Evolutionary conservation across 1,140 invertebrate species (phyloP).

Genomic region (Pentalonia nigronervosa): DNA sequence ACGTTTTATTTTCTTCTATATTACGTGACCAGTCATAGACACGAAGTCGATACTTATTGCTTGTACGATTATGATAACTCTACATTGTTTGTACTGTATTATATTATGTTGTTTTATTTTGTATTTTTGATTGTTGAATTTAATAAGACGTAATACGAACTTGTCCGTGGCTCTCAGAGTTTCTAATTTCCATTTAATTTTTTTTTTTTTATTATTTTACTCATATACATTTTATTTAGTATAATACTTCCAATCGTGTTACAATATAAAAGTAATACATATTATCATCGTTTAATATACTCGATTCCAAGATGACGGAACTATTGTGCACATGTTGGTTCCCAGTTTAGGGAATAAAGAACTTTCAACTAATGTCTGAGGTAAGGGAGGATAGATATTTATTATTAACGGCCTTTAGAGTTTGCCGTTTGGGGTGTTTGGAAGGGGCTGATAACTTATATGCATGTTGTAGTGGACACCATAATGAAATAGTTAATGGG

Average conservation of each 20-base stretch:
- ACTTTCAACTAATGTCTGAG: constrained; percentile 35
- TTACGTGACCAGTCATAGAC: constrained; percentile 43
- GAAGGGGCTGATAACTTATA: constrained; percentile 17
- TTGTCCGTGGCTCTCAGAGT: not conserved
- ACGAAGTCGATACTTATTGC: constrained; percentile 37
- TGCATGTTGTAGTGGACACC: not conserved
- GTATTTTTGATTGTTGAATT: constrained; percentile 25
- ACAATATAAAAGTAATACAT: not conserved
- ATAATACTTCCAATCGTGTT: not conserved
- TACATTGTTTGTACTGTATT: constrained; percentile 32
- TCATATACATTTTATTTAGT: too few relatives aligned
- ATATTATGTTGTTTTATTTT: constrained; percentile 43
- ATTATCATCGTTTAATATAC: constrained; percentile 13
- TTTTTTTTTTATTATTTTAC: not conserved
- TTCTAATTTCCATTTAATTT: constrained; percentile 47
- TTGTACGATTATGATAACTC: constrained; percentile 29
- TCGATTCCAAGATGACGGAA: not conserved
- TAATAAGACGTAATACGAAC: constrained; percentile 19
- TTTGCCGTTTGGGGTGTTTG: not conserved
- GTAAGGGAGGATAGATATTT: constrained; percentile 23
- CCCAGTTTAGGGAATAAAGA: constrained; percentile 44
- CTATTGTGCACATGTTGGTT: constrained; percentile 47
- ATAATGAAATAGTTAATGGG: constrained; percentile 49
- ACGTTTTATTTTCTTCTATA: constrained; percentile 42
- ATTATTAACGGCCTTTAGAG: constrained; percentile 51